phyloP scores from a whole-genome alignment of 2,888 invertebrate genomes.

The Drosophila algonquin region DNA sequence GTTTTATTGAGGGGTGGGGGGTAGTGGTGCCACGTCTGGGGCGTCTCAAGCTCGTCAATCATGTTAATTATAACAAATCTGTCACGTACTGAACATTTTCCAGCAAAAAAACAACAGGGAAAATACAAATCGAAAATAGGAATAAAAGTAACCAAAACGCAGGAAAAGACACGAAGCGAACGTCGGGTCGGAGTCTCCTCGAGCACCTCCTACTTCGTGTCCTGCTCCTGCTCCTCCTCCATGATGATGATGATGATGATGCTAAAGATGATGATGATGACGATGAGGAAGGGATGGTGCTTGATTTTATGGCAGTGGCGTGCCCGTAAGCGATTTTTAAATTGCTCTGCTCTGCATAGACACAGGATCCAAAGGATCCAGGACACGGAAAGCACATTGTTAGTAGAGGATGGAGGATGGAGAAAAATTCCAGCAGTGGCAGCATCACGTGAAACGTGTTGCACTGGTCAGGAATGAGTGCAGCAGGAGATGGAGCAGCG shows the following conservation, averaged over 20 bases:
- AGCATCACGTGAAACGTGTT: slow-evolving; percentile 57
- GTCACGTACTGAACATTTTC: slow-evolving; percentile 67
- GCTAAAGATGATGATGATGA: slow-evolving; percentile 11
- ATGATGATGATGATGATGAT: slow-evolving; percentile 28
- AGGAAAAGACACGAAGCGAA: slow-evolving; percentile 62
- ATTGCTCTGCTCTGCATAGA: slow-evolving; percentile 66
- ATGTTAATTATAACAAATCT: slow-evolving; percentile 72
- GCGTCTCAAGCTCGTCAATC: slow-evolving; percentile 67
- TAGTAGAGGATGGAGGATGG: slow-evolving; percentile 8
- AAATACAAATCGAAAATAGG: slow-evolving; percentile 12
- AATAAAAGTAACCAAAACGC: slow-evolving; percentile 45
- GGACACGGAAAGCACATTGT: slow-evolving; percentile 38
- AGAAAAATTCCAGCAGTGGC: background rate
- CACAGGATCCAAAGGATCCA: slow-evolving; percentile 23
- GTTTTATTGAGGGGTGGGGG: too few relatives aligned
- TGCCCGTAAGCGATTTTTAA: slow-evolving; percentile 72
- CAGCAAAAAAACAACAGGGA: slow-evolving; percentile 32
- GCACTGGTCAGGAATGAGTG: slow-evolving; percentile 55
- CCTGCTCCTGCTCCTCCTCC: too few relatives aligned
- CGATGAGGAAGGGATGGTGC: slow-evolving; percentile 56
- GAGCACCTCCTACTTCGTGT: slow-evolving; percentile 16
- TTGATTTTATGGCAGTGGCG: slow-evolving; percentile 71
- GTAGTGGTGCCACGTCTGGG: slow-evolving; percentile 17
- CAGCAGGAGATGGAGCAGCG: background rate
- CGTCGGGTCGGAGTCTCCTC: slow-evolving; percentile 36